phyloP scores from a whole-genome alignment of 2,113 vertebrate species.

The Lagopus muta region DNA sequence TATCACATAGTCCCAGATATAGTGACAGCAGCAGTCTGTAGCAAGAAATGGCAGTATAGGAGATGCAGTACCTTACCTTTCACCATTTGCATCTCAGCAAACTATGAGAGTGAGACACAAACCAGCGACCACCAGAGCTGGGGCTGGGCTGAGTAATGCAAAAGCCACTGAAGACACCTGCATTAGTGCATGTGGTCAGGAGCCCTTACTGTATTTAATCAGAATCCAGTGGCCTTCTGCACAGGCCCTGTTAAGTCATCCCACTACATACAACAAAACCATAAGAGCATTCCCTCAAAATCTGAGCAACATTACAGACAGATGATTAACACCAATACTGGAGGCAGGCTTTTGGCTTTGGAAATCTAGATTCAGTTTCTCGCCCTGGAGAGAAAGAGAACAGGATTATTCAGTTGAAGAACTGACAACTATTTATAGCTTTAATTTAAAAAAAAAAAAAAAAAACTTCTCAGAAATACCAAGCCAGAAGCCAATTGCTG shows the following conservation, averaged over 20 bases:
- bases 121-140: neutral
- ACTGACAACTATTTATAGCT: conserved; percentile 55
- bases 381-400: neutral
- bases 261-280: neutral
- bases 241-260: neutral
- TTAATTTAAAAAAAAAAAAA: neutral
- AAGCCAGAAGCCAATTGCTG: conserved; percentile 4
- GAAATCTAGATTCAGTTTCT: conserved; percentile 24
- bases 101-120: neutral
- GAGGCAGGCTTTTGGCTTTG: conserved; percentile 1
- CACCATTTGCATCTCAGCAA: neutral
- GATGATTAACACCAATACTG: conserved; percentile 1
- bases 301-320: neutral
- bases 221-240: neutral
- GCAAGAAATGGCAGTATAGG: neutral
- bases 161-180: neutral
- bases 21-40: neutral
- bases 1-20: neutral
- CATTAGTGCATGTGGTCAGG: neutral
- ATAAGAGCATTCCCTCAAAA: neutral
- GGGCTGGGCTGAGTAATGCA: neutral
- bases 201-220: neutral
- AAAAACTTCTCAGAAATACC: neutral
- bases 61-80: neutral
- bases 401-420: conserved; percentile 2